Conservation (phyloP, 2,113 vertebrate genomes). For the Carassius auratus region DNA sequence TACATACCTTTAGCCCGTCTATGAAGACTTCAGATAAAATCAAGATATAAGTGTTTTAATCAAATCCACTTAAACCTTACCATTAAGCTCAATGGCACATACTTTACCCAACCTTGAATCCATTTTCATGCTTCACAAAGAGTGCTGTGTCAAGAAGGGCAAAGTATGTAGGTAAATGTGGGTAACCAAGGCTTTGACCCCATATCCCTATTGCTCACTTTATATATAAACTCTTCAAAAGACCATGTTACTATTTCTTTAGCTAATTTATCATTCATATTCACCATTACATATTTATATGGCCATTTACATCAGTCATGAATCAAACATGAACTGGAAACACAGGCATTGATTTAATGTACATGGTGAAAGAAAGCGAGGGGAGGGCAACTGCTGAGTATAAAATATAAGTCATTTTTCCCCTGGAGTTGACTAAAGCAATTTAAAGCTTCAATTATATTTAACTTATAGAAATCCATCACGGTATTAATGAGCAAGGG, state of each 20-base stretch:
- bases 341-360: constrained; percentile 35
- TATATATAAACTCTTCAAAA: not conserved
- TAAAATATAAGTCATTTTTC: constrained; percentile 29
- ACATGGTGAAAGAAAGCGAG: not conserved
- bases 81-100: not conserved
- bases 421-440: constrained; percentile 33
- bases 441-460: constrained; percentile 38
- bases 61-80: not conserved
- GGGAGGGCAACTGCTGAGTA: not conserved
- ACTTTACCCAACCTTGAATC: not conserved
- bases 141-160: not conserved
- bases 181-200: constrained; percentile 5
- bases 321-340: constrained; percentile 40
- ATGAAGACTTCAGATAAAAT: not conserved
- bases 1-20: not conserved
- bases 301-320: constrained; percentile 36
- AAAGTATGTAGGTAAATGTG: not conserved
- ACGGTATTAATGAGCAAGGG: constrained; percentile 9
- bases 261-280: constrained; percentile 31
- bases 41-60: not conserved
- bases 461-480: constrained; percentile 39
- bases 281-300: constrained; percentile 44
- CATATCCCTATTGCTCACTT: not conserved
- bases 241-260: constrained; percentile 3
- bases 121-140: not conserved